These are phyloP conservation scores for Xiphophorus birchmanni DNA, from an alignment of 2,797 vertebrate genomes.

Conservation along the genomic window DNA sequence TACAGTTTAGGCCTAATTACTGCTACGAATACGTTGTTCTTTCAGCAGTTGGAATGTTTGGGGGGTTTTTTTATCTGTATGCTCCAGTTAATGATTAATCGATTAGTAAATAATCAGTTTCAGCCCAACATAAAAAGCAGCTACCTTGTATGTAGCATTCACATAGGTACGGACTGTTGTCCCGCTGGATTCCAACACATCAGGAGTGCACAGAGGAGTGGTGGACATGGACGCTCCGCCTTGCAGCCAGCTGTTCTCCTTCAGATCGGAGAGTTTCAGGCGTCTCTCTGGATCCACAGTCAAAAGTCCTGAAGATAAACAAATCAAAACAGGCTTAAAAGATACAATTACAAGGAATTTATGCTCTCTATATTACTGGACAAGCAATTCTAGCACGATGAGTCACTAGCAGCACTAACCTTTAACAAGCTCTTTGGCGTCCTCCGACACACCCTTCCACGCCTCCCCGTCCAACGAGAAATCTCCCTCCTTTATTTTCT, in stretches of 20 bases:
- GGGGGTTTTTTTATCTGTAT: too few relatives aligned
- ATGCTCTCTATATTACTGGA: not conserved
- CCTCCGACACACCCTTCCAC: slow-evolving; percentile 91
- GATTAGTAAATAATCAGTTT: too few relatives aligned
- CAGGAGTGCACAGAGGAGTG: slow-evolving; percentile 90
- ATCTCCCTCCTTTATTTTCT: slow-evolving; percentile 92
- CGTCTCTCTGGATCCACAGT: slow-evolving; percentile 89
- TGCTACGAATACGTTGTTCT: too few relatives aligned
- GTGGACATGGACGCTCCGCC: slow-evolving; percentile 89
- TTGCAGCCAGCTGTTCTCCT: slow-evolving; percentile 90
- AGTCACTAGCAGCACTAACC: slow-evolving; percentile 67
- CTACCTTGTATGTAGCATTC: slow-evolving; percentile 92
- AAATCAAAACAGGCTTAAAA: not conserved
- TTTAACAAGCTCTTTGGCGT: slow-evolving; percentile 93
- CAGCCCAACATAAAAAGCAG: not conserved
- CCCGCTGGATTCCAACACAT: slow-evolving; percentile 91
- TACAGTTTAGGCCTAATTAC: too few relatives aligned
- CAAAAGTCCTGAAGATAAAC: slow-evolving; percentile 81
- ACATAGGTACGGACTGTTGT: slow-evolving; percentile 90
- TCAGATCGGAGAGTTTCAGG: slow-evolving; percentile 88
- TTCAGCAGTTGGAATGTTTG: too few relatives aligned
- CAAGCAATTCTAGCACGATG: not conserved
- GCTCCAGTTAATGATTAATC: too few relatives aligned
- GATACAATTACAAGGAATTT: not conserved
- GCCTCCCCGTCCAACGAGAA: slow-evolving; percentile 91